Base-by-base conservation (phyloP, 2,888 invertebrate genomes). In the Ichneumon xanthorius region DNA sequence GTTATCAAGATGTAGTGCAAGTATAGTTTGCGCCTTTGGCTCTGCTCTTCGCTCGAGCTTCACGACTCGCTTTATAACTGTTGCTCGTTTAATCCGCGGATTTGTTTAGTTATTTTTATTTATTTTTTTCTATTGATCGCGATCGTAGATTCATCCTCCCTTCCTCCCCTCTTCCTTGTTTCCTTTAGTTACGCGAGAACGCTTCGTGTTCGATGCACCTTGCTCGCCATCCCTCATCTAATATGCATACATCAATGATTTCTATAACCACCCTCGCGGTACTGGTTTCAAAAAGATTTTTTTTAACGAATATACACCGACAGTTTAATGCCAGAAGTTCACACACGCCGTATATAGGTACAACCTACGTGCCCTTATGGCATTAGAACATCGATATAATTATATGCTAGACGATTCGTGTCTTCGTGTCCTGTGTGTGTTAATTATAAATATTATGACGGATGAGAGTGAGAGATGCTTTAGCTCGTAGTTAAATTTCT, bases 41-140 rank as follows among this genome's bases (percentile, higher is more conserved):
- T 80, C 19, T 73, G 40, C 45, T 45, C 79, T 63, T 22, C 50
- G 55, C 67, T 58, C 75, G 80, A 53, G 80, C 70, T 80, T 81
- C 73, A 78, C 84, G 65, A 78, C 75, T 79, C 77, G 75, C 70
- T 81, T 82, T 79, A 75, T 68, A 81, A 79, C 85, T 67, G 72
- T 73, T 87, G 82, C 80, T 79, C 82, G 84, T 84, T 82, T 81
- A 77, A 86, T 77, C 70, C 80, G 80, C 70, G 61, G 53, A 40
- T 63, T 67, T 68, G 30, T 84, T 82, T 71, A 63, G 26, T 83
- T 55, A 37, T 37, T 0, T 7, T 40, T 40, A 40, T 40, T 55
- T n/a, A 9, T 33, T 81, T 40, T 75, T 22, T 61, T 33, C 53
- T 68, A 67, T 30, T 67, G 26, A 33, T 33, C 63, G 63, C 61